Evolutionary conservation across 1,140 invertebrate genomes (phyloP).

Genomic region (Papilio polytes): DNA sequence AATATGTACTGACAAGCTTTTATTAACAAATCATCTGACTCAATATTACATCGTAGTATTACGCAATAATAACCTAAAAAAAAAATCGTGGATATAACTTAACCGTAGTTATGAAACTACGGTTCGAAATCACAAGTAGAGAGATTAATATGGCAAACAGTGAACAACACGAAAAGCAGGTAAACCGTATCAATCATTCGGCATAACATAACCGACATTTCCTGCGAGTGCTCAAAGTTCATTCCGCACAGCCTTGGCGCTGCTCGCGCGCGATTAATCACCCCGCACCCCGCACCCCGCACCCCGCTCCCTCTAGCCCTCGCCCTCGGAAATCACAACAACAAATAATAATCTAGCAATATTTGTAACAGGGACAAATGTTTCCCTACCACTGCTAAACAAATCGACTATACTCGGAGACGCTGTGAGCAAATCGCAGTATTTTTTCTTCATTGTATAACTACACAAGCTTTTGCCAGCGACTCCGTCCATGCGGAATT

Average conservation of each 20-base stretch:
- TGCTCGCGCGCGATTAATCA: constrained; percentile 13
- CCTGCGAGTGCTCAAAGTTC: constrained; percentile 18
- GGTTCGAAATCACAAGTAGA: background rate
- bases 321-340: constrained; percentile 1
- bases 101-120: too few species aligned
- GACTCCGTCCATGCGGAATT: too few species aligned
- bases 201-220: constrained; percentile 27
- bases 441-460: background rate
- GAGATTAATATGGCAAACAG: constrained; percentile 12
- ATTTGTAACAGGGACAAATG: constrained; percentile 8
- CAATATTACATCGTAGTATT: background rate
- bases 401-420: background rate
- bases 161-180: constrained; percentile 14
- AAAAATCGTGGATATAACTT: background rate
- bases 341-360: constrained; percentile 24
- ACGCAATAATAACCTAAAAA: background rate
- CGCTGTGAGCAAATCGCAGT: background rate
- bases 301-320: background rate
- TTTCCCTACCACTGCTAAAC: background rate
- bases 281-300: background rate
- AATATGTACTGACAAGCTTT: too few species aligned
- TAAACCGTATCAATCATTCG: constrained; percentile 23
- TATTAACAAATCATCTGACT: too few species aligned
- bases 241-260: constrained; percentile 7
- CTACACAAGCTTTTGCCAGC: too few species aligned